Base-by-base conservation (phyloP, 64 coral and sea anemone genomes). In the Stichodactyla helianthus region DNA sequence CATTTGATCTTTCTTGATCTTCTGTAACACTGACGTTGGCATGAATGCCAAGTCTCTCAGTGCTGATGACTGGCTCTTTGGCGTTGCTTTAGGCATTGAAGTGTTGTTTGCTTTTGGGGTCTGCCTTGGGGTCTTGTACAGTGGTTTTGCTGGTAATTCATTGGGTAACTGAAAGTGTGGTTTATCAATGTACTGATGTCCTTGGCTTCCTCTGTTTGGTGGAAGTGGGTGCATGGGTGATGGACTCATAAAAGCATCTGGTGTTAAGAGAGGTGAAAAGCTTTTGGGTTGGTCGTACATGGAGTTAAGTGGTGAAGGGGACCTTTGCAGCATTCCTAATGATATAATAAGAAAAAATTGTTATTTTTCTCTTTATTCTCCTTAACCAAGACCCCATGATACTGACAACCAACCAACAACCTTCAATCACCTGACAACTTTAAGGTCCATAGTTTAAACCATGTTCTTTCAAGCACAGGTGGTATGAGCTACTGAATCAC, bases 271-370 rank as follows among this genome's bases (percentile, higher is more conserved):
- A 15, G 92, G 84, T 54, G 87, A 87, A 54, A 83, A 83, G 51
- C 71, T 56, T 67, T 89, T 93, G 17, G 68, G 68, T 52, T 92
- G 82, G 50, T 89, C 84, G 1, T 86, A 67, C 60, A 82, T 87
- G 31, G 86, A 88, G 57, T 87, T 77, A 12, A 85, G 78, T 61
- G 91, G 94, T 60, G 91, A 90, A 52, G 94, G 81, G 50, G 94
- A 88, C 53, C 83, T 88, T 5, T 51, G 89, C 51, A 92, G 51
- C 55, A 52, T 81, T 81, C 53, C 78, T 81, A 54, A 20, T 53
- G 53, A 19, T 6, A 52, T 81, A 10, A 54, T n/a, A 81, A 53
- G 13, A 17, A 26, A 71, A 10, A 71, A 20, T 7, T 9, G 18
- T 64, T 5, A 20, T 64, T 64, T 64, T 57, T 57, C 55, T 57